phyloP scores from a whole-genome alignment of 2,888 invertebrate species.

The Agrilus mali region DNA sequence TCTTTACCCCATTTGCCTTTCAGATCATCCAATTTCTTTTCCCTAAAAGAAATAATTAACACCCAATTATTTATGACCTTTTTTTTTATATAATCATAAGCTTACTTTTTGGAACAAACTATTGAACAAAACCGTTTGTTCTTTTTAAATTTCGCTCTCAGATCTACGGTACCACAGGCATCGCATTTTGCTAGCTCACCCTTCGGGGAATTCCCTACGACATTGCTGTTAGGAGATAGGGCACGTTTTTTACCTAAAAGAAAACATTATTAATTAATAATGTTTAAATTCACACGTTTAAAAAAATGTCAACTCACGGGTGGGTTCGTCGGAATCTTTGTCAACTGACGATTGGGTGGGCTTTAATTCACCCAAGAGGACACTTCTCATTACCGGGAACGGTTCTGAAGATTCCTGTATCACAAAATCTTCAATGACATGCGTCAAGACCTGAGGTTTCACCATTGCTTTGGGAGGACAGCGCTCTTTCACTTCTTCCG shows the following conservation, averaged over 20 bases:
- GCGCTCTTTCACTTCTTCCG: slow-evolving; percentile 33
- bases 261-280: slow-evolving; percentile 3
- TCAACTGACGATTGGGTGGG: slow-evolving; percentile 34
- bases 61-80: slow-evolving; percentile 9
- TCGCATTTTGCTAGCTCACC: slow-evolving; percentile 55
- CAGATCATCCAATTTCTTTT: slow-evolving; percentile 15
- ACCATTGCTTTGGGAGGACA: slow-evolving; percentile 84
- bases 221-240: slow-evolving; percentile 19
- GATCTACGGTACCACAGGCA: slow-evolving; percentile 56
- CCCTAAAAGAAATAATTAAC: too few species aligned
- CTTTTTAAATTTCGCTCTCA: slow-evolving; percentile 55
- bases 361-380: slow-evolving; percentile 31
- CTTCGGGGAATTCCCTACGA: slow-evolving; percentile 35
- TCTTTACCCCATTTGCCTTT: slow-evolving; percentile 30
- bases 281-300: background rate
- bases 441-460: slow-evolving; percentile 89
- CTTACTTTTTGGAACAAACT: slow-evolving; percentile 51
- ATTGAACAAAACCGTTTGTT: slow-evolving; percentile 66
- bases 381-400: slow-evolving; percentile 59
- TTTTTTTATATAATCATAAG: slow-evolving; percentile 14
- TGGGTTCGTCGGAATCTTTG: slow-evolving; percentile 61
- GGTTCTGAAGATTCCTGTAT: slow-evolving; percentile 91
- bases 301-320: slow-evolving; percentile 44
- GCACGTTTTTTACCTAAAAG: slow-evolving; percentile 42
- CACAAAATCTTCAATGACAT: slow-evolving; percentile 93